phyloP scores from a whole-genome alignment of 2,113 vertebrate species.

The Paraplagusia blochii region DNA sequence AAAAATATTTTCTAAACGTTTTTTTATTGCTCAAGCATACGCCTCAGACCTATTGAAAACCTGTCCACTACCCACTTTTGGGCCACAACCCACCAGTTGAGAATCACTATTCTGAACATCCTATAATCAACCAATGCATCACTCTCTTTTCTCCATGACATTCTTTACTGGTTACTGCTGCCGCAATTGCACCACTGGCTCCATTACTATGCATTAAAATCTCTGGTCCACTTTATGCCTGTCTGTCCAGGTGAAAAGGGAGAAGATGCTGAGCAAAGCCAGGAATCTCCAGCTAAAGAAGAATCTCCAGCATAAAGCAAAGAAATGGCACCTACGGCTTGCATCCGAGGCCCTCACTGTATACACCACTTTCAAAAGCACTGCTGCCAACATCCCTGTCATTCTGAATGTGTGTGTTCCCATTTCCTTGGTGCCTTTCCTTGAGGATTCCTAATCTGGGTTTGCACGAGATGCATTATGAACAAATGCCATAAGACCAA shows the following conservation, averaged over 20 bases:
- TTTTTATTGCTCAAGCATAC: too few relatives aligned
- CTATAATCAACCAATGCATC: too few relatives aligned
- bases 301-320: conserved; percentile 37
- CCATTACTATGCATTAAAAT: conserved; percentile 12
- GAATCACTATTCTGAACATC: too few relatives aligned
- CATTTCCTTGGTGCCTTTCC: conserved; percentile 20
- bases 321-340: conserved; percentile 29
- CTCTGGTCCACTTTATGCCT: conserved; percentile 2
- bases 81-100: too few relatives aligned
- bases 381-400: conserved; percentile 9
- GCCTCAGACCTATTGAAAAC: too few relatives aligned
- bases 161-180: neutral
- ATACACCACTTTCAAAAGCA: conserved; percentile 20
- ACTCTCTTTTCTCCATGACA: too few relatives aligned
- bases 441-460: neutral
- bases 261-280: conserved; percentile 38
- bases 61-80: too few relatives aligned
- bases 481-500: neutral
- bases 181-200: conserved; percentile 10
- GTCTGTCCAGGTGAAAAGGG: conserved; percentile 44
- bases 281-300: conserved; percentile 45
- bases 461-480: conserved; percentile 17
- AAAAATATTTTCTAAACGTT: too few relatives aligned
- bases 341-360: neutral
- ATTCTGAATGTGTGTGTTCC: conserved; percentile 5